Evolutionary conservation across 2,113 vertebrate genomes (phyloP).

Genomic region (Eudyptes chrysolophus): DNA sequence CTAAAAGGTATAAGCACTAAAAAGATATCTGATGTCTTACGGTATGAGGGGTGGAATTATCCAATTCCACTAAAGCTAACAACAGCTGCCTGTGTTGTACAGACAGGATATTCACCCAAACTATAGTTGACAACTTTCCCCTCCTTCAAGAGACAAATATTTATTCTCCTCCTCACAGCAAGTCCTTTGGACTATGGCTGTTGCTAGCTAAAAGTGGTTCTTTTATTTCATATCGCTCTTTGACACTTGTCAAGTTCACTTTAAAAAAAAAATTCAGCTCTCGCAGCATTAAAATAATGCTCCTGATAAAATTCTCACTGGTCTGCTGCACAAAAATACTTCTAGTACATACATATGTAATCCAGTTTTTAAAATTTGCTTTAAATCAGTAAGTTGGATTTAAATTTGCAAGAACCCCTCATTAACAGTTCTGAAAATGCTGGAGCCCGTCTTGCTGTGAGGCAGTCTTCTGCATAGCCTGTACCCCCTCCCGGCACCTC

Average conservation of each 20-base stretch:
- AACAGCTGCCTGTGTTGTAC: not conserved
- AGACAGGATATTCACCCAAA: not conserved
- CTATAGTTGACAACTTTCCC: not conserved
- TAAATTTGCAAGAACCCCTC: not conserved
- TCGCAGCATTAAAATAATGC: not conserved
- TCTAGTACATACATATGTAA: accelerated
- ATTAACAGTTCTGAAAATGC: not conserved
- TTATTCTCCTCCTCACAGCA: not conserved
- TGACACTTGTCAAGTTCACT: not conserved
- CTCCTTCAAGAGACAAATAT: not conserved
- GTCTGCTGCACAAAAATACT: not conserved
- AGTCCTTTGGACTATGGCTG: not conserved
- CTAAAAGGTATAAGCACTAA: not conserved
- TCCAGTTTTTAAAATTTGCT: not conserved
- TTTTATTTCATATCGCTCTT: not conserved
- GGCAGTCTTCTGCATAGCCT: not conserved
- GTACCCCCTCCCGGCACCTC: not conserved
- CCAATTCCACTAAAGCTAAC: not conserved
- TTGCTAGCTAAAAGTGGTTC: not conserved
- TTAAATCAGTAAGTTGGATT: not conserved
- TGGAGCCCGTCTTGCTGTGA: accelerated
- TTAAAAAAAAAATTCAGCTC: not conserved
- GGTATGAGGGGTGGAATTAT: not conserved
- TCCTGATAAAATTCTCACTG: not conserved
- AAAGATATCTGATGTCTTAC: not conserved